These are phyloP conservation scores for Nematopogon swammerdamellus DNA, from an alignment of 2,888 invertebrate genomes.

Conservation along the genomic window DNA sequence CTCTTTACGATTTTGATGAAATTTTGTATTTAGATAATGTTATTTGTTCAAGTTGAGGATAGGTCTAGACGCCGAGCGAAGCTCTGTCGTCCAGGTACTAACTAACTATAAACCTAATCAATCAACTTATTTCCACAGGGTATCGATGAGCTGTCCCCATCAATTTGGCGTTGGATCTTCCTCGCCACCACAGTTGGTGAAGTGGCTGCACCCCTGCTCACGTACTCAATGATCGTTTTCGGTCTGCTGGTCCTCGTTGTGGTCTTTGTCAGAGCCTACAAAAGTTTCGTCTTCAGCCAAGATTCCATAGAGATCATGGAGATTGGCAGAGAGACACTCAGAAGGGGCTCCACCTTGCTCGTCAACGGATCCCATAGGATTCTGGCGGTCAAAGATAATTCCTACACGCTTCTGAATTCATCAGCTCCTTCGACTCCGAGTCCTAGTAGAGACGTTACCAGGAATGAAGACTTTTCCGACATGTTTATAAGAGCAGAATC, in stretches of 20 bases:
- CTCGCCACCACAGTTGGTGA: conserved; percentile 77
- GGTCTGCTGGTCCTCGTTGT: conserved; percentile 64
- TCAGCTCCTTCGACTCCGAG: neutral
- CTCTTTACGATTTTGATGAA: no score
- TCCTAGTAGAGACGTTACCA: neutral
- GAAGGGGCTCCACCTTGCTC: conserved; percentile 62
- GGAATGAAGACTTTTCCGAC: neutral
- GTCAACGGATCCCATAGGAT: conserved; percentile 58
- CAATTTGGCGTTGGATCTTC: conserved; percentile 80
- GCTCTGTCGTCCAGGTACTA: no score
- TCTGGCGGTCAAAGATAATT: conserved; percentile 56
- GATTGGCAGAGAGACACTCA: conserved; percentile 67
- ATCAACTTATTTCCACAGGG: conserved; percentile 53
- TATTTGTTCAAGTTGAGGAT: no score
- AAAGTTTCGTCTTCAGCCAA: conserved; percentile 65
- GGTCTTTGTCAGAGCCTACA: conserved; percentile 72
- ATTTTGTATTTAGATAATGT: no score
- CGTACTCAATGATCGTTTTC: conserved; percentile 68
- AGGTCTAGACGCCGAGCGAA: no score
- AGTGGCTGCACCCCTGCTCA: conserved; percentile 63
- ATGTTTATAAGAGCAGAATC: neutral
- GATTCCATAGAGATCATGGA: conserved; percentile 74
- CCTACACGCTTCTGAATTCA: conserved; percentile 28
- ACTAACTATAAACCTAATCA: no score
- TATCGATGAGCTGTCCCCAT: conserved; percentile 71